Conservation (phyloP, 2,888 invertebrate species). For the Mesochorus sp. region DNA sequence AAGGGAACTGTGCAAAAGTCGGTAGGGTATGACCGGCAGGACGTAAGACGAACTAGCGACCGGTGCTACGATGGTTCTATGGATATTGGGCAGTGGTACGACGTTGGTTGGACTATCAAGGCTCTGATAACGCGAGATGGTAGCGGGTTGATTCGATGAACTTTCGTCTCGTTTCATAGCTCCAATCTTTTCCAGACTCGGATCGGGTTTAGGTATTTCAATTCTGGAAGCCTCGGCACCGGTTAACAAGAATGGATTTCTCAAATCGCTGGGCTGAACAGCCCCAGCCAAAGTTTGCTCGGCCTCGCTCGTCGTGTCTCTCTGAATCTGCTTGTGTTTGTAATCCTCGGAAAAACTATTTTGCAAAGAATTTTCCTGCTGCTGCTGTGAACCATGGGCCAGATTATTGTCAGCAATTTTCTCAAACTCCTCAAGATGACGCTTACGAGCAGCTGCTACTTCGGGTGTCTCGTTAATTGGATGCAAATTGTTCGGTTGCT, state of each 20-base stretch:
- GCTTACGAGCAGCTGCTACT: slow-evolving; percentile 81
- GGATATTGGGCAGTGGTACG: slow-evolving; percentile 44
- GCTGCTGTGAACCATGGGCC: too few species aligned
- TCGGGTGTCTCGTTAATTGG: slow-evolving; percentile 82
- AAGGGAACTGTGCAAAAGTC: slow-evolving; percentile 75
- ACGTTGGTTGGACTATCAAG: slow-evolving; percentile 31
- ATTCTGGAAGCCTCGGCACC: slow-evolving; percentile 69
- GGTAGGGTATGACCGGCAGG: slow-evolving; percentile 72
- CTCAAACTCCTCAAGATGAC: slow-evolving; percentile 77
- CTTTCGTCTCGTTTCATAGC: not conserved
- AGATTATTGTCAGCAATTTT: slow-evolving; percentile 46
- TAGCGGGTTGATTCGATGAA: not conserved
- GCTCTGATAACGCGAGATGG: slow-evolving; percentile 23
- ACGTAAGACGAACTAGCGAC: slow-evolving; percentile 66
- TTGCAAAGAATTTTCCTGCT: not conserved
- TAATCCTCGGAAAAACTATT: not conserved
- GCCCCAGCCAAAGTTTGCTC: not conserved
- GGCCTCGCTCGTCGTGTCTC: slow-evolving; percentile 5
- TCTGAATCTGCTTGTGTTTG: slow-evolving; percentile 25
- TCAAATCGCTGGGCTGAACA: slow-evolving; percentile 31
- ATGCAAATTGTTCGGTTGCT: slow-evolving; percentile 71
- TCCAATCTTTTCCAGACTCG: slow-evolving; percentile 51
- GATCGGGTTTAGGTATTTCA: slow-evolving; percentile 70
- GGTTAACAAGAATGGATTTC: slow-evolving; percentile 72
- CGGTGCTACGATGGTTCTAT: slow-evolving; percentile 39